Evolutionary conservation across 2,113 vertebrate genomes (phyloP).

Genomic region (Siphamia tubifer): DNA sequence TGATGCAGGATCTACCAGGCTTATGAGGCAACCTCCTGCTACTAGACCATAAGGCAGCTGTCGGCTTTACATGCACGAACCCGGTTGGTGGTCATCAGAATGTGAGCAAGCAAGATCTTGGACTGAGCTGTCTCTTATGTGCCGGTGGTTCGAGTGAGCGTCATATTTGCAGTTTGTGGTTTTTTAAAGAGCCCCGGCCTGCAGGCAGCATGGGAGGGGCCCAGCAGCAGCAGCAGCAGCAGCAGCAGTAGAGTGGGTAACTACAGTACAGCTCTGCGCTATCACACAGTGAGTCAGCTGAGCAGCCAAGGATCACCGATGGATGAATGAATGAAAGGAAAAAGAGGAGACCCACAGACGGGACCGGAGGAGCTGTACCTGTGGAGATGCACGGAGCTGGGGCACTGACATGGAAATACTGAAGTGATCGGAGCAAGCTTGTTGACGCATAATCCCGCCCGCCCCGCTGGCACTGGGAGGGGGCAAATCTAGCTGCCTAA

Average conservation of each 20-base stretch:
- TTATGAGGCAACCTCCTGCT: conserved; percentile 36
- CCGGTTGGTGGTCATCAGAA: conserved; percentile 20
- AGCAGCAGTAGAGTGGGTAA: conserved; percentile 22
- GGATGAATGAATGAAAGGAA: conserved; percentile 18
- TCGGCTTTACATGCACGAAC: background rate
- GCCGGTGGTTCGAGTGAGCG: conserved; percentile 20
- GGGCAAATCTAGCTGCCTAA: conserved; percentile 60
- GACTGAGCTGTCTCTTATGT: conserved; percentile 6
- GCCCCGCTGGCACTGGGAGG: conserved; percentile 66
- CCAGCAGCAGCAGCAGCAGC: conserved; percentile 33
- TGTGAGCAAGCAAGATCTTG: conserved; percentile 18
- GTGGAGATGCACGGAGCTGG: background rate
- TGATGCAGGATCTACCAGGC: conserved; percentile 1
- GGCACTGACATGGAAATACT: conserved; percentile 32
- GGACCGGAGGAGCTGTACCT: background rate
- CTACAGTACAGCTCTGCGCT: conserved; percentile 48
- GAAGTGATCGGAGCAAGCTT: conserved; percentile 61
- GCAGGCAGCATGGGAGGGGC: conserved; percentile 68
- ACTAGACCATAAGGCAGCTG: conserved; percentile 25
- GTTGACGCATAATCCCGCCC: conserved; percentile 77
- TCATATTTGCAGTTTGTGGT: conserved; percentile 36
- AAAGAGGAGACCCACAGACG: background rate
- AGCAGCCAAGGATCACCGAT: conserved; percentile 6
- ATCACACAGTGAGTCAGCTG: conserved; percentile 69
- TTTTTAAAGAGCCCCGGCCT: conserved; percentile 52